A percentile compares a stretch with the other conserved stretches of the same genome.
These are phyloP conservation scores for Petrophora chlorosata DNA, from an alignment of 2,888 invertebrate species.

Conservation along the genomic window DNA sequence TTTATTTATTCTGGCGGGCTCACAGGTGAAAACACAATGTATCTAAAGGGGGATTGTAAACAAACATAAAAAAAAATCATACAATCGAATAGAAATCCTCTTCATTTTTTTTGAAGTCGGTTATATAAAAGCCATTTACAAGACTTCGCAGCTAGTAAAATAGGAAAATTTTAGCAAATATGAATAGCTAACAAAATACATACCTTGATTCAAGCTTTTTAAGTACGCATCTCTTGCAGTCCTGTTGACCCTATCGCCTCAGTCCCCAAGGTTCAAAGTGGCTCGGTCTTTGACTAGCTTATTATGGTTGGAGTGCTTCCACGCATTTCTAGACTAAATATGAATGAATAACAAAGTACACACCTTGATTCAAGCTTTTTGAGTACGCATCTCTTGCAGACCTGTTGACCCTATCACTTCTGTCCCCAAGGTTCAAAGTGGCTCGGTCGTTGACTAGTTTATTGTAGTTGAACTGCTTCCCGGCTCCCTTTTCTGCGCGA, in stretches of 20 bases:
- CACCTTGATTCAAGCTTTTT: conserved; percentile 69
- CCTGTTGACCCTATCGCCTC: conserved; percentile 50
- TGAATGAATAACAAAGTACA: too few relatives aligned
- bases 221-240: conserved; percentile 61
- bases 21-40: too few relatives aligned
- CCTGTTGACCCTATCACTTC: conserved; percentile 47
- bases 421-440: conserved; percentile 38
- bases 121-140: too few relatives aligned
- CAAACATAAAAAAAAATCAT: too few relatives aligned
- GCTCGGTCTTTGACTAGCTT: conserved; percentile 90
- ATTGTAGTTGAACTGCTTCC: conserved; percentile 92
- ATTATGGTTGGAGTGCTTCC: conserved; percentile 92
- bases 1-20: too few relatives aligned
- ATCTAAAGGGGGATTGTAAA: too few relatives aligned
- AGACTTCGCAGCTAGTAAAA: too few relatives aligned
- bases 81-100: too few relatives aligned
- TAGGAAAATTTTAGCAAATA: neutral
- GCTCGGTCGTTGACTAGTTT: conserved; percentile 90
- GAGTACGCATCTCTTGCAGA: conserved; percentile 61
- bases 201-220: conserved; percentile 49
- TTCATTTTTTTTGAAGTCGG: too few relatives aligned
- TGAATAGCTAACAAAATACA: too few relatives aligned
- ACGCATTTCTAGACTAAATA: too few relatives aligned
- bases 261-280: conserved; percentile 38
- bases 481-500: conserved; percentile 66